Percentiles rank a stretch among this genome's conserved stretches.
phyloP scores from a whole-genome alignment of 1,140 invertebrate species.

The Drosophila novamexicana region DNA sequence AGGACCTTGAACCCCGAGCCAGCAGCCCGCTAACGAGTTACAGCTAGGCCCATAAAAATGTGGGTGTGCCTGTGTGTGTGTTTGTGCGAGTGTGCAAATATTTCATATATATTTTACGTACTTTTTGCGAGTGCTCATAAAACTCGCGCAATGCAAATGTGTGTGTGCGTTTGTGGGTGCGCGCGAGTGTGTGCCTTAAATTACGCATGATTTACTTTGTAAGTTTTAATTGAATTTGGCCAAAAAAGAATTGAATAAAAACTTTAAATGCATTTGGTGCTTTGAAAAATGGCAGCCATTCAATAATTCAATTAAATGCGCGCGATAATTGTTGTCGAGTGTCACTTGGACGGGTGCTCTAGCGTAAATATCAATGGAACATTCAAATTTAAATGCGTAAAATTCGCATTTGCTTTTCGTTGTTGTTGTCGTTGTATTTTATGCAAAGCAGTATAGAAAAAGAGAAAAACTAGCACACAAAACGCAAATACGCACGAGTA shows the following conservation, averaged over 20 bases:
- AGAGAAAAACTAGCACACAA: constrained; percentile 28
- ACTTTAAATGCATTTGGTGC: constrained; percentile 35
- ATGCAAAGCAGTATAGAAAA: constrained; percentile 36
- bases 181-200: neutral
- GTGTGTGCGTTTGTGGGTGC: neutral
- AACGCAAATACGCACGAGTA: constrained; percentile 48
- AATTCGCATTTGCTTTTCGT: constrained; percentile 6
- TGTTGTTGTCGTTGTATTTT: constrained; percentile 16
- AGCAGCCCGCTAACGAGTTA: constrained; percentile 48
- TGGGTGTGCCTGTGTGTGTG: neutral
- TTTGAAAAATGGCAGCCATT: constrained; percentile 22
- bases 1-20: constrained; percentile 56
- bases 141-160: neutral
- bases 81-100: constrained; percentile 42
- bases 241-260: neutral
- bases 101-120: constrained; percentile 60
- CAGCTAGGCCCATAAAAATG: constrained; percentile 16
- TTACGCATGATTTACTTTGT: constrained; percentile 48
- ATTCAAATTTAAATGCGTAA: constrained; percentile 17
- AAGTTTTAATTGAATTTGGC: constrained; percentile 53
- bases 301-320: constrained; percentile 37
- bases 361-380: constrained; percentile 25
- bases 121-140: constrained; percentile 46
- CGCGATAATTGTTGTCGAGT: constrained; percentile 30
- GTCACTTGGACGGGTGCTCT: constrained; percentile 4